A percentile compares a stretch with the other conserved stretches of the same genome.
phyloP scores from a whole-genome alignment of 2,797 vertebrate genomes.

The Falco cherrug region DNA sequence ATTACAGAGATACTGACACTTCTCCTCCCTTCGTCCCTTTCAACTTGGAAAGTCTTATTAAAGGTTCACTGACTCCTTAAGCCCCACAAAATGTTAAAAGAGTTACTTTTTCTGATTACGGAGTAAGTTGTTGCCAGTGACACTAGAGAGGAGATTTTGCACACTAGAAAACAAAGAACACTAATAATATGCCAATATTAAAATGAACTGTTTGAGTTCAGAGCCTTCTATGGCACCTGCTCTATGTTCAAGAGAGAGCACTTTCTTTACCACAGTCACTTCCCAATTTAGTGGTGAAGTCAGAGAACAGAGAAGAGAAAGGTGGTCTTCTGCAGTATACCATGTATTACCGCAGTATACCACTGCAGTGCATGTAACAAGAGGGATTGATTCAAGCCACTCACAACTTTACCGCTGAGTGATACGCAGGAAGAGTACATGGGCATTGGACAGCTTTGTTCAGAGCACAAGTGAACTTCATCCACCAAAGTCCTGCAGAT shows the following conservation, averaged over 20 bases:
- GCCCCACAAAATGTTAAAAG: neutral
- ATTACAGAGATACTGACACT: neutral
- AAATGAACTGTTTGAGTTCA: neutral
- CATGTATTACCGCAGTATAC: no score
- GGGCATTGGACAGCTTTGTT: neutral
- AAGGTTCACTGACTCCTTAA: neutral
- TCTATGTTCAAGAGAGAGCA: neutral
- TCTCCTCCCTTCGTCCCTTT: neutral
- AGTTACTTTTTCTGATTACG: neutral
- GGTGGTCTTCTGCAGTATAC: neutral
- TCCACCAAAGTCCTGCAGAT: neutral
- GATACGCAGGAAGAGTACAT: neutral
- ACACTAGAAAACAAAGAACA: neutral
- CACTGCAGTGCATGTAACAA: neutral
- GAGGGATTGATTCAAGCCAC: neutral
- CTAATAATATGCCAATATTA: neutral
- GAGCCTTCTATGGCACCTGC: neutral
- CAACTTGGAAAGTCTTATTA: neutral
- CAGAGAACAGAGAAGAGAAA: neutral
- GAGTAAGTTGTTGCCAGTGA: neutral
- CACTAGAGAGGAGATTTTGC: neutral
- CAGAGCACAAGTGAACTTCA: neutral
- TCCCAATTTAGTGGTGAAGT: neutral
- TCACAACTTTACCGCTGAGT: neutral
- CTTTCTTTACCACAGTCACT: neutral